Conservation (phyloP, 1,140 invertebrate species). For the Platyura marginata region DNA sequence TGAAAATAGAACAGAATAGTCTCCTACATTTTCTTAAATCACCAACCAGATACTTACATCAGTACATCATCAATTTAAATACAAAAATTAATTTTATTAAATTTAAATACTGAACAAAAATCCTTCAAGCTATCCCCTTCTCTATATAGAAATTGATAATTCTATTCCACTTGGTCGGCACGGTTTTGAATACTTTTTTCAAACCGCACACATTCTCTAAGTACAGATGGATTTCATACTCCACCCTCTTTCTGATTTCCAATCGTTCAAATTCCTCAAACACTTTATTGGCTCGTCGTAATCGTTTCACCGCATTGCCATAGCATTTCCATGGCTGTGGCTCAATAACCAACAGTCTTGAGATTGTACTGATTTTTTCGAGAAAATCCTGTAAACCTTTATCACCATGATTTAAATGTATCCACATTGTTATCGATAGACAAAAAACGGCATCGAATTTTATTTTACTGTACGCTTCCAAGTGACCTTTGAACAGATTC, state of each 20-base stretch:
- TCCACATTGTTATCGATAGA: slow-evolving; percentile 77
- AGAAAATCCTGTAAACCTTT: slow-evolving; percentile 40
- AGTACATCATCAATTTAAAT: too few species aligned
- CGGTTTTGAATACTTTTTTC: slow-evolving; percentile 33
- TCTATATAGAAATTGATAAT: slow-evolving; percentile 28
- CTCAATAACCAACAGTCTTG: slow-evolving; percentile 47
- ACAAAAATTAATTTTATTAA: too few species aligned
- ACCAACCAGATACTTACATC: too few species aligned
- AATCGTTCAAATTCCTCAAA: slow-evolving; percentile 39
- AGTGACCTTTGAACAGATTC: slow-evolving; percentile 22
- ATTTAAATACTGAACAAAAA: too few species aligned
- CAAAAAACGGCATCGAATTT: slow-evolving; percentile 54
- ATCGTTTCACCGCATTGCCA: slow-evolving; percentile 44
- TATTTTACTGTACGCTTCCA: slow-evolving; percentile 13
- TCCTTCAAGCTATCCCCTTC: neutral
- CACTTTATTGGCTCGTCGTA: slow-evolving; percentile 35
- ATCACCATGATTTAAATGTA: slow-evolving; percentile 67
- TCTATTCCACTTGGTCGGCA: slow-evolving; percentile 43
- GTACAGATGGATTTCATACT: slow-evolving; percentile 35
- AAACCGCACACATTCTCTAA: slow-evolving; percentile 29
- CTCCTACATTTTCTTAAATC: too few species aligned
- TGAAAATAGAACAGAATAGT: too few species aligned
- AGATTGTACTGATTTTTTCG: slow-evolving; percentile 27
- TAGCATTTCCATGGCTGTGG: slow-evolving; percentile 72
- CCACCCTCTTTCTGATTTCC: slow-evolving; percentile 37